phyloP scores from a whole-genome alignment of 2,113 vertebrate species.

The Lophochroa leadbeateri region DNA sequence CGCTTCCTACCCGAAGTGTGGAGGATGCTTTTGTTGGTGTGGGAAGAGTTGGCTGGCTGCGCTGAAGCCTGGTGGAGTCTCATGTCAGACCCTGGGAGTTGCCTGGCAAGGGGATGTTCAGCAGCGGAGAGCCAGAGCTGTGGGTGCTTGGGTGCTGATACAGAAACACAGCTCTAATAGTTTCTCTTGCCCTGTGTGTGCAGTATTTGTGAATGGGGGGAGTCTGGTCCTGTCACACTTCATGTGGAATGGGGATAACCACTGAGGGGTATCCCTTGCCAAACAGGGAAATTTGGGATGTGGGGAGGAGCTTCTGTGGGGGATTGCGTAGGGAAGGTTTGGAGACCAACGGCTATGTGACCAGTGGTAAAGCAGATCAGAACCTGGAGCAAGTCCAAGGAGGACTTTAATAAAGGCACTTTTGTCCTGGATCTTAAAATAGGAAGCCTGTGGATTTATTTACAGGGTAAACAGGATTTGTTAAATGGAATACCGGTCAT shows the following conservation, averaged over 20 bases:
- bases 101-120: background rate
- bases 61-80: background rate
- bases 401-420: conserved; percentile 25
- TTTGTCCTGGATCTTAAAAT: conserved; percentile 29
- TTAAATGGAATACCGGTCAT: background rate
- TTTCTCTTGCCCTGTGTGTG: background rate
- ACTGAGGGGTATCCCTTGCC: too few species aligned
- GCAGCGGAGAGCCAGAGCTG: background rate
- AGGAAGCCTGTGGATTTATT: conserved; percentile 34
- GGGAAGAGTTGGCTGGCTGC: background rate
- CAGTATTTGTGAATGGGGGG: background rate
- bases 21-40: background rate
- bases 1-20: background rate
- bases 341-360: background rate
- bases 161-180: background rate
- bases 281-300: background rate
- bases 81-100: rapidly evolving
- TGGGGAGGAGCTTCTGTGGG: background rate
- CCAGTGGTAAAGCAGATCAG: background rate
- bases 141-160: background rate
- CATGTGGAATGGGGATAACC: background rate
- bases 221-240: background rate
- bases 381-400: conserved; percentile 8
- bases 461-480: conserved; percentile 7
- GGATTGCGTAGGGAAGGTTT: background rate